These are phyloP conservation scores for Achroia grisella DNA, from an alignment of 1,140 invertebrate species.

Conservation along the genomic window DNA sequence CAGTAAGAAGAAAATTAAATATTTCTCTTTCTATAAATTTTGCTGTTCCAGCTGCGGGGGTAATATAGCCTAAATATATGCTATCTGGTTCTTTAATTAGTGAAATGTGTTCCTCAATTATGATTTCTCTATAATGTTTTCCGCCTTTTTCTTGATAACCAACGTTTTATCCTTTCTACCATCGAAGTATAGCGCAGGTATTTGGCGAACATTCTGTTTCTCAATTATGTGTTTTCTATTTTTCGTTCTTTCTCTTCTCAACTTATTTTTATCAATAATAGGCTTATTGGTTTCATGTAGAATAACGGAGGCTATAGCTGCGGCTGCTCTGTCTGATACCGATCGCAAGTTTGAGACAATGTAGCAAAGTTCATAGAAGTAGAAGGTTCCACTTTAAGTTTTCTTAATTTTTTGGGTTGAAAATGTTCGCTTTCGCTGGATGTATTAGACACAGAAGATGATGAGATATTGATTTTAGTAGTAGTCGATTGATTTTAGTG, in stretches of 20 bases:
- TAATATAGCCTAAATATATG: neutral
- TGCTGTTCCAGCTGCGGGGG: neutral
- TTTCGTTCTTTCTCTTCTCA: neutral
- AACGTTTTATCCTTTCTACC: neutral
- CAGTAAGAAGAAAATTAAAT: neutral
- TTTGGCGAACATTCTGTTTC: neutral
- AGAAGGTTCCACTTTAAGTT: too few relatives aligned
- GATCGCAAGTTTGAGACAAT: neutral
- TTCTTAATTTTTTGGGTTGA: too few relatives aligned
- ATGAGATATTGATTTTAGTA: too few relatives aligned
- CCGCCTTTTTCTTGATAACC: neutral
- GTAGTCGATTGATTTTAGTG: too few relatives aligned
- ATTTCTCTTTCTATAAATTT: neutral
- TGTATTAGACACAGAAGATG: too few relatives aligned
- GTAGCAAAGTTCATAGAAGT: too few relatives aligned
- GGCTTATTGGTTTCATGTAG: neutral
- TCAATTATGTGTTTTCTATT: neutral
- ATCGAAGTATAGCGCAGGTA: neutral
- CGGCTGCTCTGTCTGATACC: neutral
- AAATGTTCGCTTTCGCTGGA: too few relatives aligned
- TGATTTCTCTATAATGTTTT: neutral
- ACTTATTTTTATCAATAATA: neutral
- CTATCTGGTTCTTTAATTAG: neutral
- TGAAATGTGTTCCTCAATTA: neutral
- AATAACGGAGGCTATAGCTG: neutral